Evolutionary conservation across 1,140 invertebrate species (phyloP).

Genomic region (Wiebesia pumilae): DNA sequence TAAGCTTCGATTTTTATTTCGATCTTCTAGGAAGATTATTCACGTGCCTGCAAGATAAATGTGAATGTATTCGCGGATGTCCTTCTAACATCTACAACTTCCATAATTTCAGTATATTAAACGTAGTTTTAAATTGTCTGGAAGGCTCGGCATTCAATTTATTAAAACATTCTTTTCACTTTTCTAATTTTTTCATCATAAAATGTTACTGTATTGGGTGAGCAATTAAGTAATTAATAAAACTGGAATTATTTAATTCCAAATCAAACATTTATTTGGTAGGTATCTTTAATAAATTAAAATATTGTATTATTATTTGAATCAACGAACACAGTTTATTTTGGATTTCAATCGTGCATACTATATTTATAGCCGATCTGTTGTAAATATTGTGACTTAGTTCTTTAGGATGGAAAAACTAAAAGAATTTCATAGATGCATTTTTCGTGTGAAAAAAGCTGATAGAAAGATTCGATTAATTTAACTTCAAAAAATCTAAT

Average conservation of each 20-base stretch:
- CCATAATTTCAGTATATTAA: neutral
- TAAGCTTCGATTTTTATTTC: conserved; percentile 54
- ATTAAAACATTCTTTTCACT: neutral
- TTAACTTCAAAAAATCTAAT: neutral
- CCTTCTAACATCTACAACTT: neutral
- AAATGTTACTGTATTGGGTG: neutral
- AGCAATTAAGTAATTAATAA: neutral
- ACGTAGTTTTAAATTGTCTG: neutral
- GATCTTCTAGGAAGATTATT: conserved; percentile 46
- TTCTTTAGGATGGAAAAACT: neutral
- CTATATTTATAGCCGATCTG: neutral
- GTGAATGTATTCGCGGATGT: neutral
- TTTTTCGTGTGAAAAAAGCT: neutral
- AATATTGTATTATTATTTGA: neutral
- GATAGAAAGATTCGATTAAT: no score
- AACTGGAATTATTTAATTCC: neutral
- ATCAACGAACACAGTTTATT: neutral
- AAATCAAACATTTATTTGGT: neutral
- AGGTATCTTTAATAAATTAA: conserved; percentile 7
- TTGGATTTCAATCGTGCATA: neutral
- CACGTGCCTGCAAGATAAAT: neutral
- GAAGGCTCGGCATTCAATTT: neutral
- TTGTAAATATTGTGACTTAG: neutral
- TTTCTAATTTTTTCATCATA: neutral
- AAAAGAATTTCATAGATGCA: neutral